These are phyloP conservation scores for Hylaeus volcanicus DNA, from an alignment of 1,140 invertebrate species.

Conservation along the genomic window DNA sequence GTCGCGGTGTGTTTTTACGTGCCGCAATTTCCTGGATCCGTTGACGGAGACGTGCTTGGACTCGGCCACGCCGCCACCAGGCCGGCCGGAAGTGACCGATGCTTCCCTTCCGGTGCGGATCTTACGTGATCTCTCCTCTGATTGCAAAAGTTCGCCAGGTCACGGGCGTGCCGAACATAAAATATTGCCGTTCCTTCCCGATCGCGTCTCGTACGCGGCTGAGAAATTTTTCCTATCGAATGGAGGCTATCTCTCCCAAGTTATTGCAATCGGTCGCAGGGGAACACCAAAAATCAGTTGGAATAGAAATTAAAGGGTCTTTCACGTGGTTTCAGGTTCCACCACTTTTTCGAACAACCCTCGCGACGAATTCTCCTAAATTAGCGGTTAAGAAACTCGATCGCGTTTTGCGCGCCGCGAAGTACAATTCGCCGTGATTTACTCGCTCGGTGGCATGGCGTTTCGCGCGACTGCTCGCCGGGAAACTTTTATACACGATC, in stretches of 20 bases:
- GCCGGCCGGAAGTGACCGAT: constrained; percentile 59
- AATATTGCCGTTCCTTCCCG: no score
- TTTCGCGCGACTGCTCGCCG: neutral
- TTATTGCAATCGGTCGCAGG: no score
- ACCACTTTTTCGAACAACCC: neutral
- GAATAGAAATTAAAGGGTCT: no score
- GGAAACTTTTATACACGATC: constrained; percentile 14
- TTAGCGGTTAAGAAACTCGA: constrained; percentile 6
- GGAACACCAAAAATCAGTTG: no score
- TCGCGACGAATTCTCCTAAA: neutral
- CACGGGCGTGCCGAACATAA: constrained; percentile 22
- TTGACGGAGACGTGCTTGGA: constrained; percentile 61
- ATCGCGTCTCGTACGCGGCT: no score
- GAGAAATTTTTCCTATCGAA: no score
- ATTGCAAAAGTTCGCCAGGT: constrained; percentile 63
- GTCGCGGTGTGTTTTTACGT: constrained; percentile 48
- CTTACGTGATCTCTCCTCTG: constrained; percentile 57
- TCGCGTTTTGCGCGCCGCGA: neutral
- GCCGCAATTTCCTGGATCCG: constrained; percentile 61
- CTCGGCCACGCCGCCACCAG: constrained; percentile 25
- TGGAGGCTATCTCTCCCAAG: no score
- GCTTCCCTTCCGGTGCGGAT: constrained; percentile 47
- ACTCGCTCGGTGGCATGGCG: neutral
- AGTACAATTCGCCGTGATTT: constrained; percentile 1
- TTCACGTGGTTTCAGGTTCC: no score